Percentiles rank a stretch among this genome's conserved stretches.
These are phyloP conservation scores for Bujurquina vittata DNA, from an alignment of 2,113 vertebrate genomes.

Conservation along the genomic window DNA sequence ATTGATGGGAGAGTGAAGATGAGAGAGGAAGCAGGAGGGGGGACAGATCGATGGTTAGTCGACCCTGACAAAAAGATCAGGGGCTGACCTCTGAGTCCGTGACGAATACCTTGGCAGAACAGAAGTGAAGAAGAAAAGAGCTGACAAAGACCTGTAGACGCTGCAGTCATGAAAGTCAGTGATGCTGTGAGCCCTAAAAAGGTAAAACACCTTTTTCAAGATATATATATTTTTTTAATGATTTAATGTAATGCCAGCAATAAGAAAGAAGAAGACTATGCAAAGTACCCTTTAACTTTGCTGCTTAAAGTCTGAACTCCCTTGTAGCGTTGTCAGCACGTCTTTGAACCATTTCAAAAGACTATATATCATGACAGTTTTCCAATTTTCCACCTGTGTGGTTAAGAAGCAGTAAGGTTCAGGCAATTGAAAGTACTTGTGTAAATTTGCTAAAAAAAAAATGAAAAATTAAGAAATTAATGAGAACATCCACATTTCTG, in stretches of 20 bases:
- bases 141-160: constrained; percentile 9
- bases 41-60: constrained; percentile 33
- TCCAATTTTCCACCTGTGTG: neutral
- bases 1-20: constrained; percentile 14
- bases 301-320: too few species aligned
- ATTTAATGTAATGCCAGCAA: neutral
- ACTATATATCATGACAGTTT: fast-evolving
- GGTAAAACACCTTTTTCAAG: neutral
- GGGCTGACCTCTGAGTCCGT: constrained; percentile 42
- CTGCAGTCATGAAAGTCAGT: neutral
- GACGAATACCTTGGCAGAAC: constrained; percentile 12
- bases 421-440: neutral
- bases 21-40: constrained; percentile 4
- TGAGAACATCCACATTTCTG: too few species aligned
- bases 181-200: neutral
- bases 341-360: neutral
- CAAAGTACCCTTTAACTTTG: too few species aligned
- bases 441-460: too few species aligned
- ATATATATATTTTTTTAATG: fast-evolving
- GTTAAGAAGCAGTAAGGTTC: neutral
- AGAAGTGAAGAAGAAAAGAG: neutral
- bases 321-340: neutral
- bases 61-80: constrained; percentile 40
- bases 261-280: too few species aligned
- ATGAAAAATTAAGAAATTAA: too few species aligned